Evolutionary conservation across 2,888 invertebrate species (phyloP).

Genomic region (Metopia argyrocephala): DNA sequence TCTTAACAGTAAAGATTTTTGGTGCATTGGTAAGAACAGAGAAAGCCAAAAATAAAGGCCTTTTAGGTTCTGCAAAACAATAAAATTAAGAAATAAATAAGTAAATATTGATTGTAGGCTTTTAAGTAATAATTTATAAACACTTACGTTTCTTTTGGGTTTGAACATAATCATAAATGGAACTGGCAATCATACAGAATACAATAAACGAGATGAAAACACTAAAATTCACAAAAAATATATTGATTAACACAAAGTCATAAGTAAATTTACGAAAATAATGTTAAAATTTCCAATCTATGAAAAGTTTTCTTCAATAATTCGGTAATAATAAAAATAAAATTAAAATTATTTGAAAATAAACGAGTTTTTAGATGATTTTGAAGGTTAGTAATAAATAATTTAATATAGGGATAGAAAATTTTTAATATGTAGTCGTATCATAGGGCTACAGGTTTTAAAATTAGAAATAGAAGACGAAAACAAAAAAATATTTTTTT

Average conservation of each 20-base stretch:
- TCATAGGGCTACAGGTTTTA: too few relatives aligned
- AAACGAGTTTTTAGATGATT: too few relatives aligned
- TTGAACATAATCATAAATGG: slow-evolving; percentile 73
- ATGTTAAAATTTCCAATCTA: not conserved
- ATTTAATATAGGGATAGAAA: too few relatives aligned
- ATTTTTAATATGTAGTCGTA: too few relatives aligned
- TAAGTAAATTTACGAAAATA: not conserved
- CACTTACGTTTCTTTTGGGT: slow-evolving; percentile 73
- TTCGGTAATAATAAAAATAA: too few relatives aligned
- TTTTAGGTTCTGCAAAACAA: slow-evolving; percentile 68
- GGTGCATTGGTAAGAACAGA: slow-evolving; percentile 78
- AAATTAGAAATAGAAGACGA: too few relatives aligned
- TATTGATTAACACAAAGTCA: not conserved
- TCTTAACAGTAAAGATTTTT: slow-evolving; percentile 77
- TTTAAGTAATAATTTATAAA: slow-evolving; percentile 16
- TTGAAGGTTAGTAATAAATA: too few relatives aligned
- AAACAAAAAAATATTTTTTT: too few relatives aligned
- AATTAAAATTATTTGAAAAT: too few relatives aligned
- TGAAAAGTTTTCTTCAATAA: too few relatives aligned
- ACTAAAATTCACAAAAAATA: slow-evolving; percentile 64
- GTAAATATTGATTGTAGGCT: not conserved
- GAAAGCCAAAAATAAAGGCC: slow-evolving; percentile 73
- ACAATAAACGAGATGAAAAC: slow-evolving; percentile 73
- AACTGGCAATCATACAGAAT: slow-evolving; percentile 72
- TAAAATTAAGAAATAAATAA: slow-evolving; percentile 2